phyloP scores from a whole-genome alignment of 1,140 invertebrate genomes.

The Aphis craccivora region DNA sequence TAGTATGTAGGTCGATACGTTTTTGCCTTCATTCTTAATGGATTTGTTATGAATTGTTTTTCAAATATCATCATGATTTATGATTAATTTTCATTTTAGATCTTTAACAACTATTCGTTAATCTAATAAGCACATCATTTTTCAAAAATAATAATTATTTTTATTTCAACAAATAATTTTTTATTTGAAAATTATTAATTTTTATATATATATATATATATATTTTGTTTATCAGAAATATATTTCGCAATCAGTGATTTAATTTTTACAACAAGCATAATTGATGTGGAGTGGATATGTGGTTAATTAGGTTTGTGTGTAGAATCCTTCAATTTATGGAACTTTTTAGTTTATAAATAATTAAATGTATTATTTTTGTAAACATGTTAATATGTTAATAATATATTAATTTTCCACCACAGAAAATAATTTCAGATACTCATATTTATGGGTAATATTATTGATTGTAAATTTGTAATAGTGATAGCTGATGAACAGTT shows the following conservation, averaged over 20 bases:
- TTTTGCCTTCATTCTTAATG: constrained; percentile 11
- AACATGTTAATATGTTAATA: neutral
- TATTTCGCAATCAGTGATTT: too few relatives aligned
- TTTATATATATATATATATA: too few relatives aligned
- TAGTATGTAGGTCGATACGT: constrained; percentile 10
- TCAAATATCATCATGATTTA: constrained; percentile 25
- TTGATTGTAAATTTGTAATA: neutral
- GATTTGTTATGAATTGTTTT: constrained; percentile 36
- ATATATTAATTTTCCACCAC: neutral
- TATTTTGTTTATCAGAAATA: too few relatives aligned
- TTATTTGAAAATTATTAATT: neutral
- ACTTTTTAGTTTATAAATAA: too few relatives aligned
- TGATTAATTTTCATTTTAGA: neutral
- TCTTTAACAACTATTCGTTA: neutral
- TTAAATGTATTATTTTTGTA: too few relatives aligned
- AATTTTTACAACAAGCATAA: too few relatives aligned
- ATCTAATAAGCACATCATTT: neutral
- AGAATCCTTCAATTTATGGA: too few relatives aligned
- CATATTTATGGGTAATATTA: too few relatives aligned
- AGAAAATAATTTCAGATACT: neutral
- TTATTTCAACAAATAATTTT: neutral
- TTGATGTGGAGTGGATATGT: too few relatives aligned
- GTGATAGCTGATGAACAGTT: neutral
- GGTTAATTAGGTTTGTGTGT: too few relatives aligned
- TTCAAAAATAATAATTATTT: neutral